These are phyloP conservation scores for Epizoanthus rinbou DNA, from an alignment of 92 coral and sea anemone genomes.

Conservation along the genomic window DNA sequence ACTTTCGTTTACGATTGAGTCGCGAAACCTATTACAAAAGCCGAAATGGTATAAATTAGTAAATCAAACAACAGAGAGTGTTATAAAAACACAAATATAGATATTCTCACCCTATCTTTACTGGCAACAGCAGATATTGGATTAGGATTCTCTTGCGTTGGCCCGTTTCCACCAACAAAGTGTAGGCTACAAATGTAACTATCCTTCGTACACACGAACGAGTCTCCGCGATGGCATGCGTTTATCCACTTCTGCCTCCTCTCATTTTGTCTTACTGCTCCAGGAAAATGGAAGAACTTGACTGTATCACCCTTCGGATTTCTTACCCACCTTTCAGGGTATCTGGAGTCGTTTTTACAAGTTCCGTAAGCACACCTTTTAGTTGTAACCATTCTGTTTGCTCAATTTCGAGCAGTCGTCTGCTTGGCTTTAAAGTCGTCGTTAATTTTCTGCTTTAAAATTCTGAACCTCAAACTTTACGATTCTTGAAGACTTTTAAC, in stretches of 20 bases:
- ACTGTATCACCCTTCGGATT: constrained; percentile 17
- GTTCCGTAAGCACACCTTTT: constrained; percentile 58
- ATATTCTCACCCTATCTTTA: constrained; percentile 56
- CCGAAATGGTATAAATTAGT: constrained; percentile 25
- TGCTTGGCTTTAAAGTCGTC: constrained; percentile 20
- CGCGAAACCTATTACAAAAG: constrained; percentile 53
- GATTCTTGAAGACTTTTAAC: constrained; percentile 19
- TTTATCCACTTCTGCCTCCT: constrained; percentile 61
- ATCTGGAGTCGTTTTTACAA: constrained; percentile 59
- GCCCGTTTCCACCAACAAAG: constrained; percentile 59
- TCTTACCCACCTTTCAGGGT: constrained; percentile 43
- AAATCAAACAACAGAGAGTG: constrained; percentile 31
- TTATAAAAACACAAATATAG: constrained; percentile 36
- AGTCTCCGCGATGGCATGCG: constrained; percentile 52
- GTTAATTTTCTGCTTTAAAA: constrained; percentile 34
- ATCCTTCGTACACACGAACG: constrained; percentile 54
- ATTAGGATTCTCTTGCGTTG: constrained; percentile 56
- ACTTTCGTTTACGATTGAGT: constrained; percentile 59
- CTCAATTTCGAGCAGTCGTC: constrained; percentile 28
- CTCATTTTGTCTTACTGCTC: constrained; percentile 56
- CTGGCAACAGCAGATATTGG: constrained; percentile 60
- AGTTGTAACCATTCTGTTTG: constrained; percentile 50
- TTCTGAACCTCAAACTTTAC: constrained; percentile 25
- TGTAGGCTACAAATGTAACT: constrained; percentile 57
- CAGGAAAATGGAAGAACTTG: constrained; percentile 60